These are phyloP conservation scores for Meloe dianella DNA, from an alignment of 2,888 invertebrate species.

Conservation along the genomic window DNA sequence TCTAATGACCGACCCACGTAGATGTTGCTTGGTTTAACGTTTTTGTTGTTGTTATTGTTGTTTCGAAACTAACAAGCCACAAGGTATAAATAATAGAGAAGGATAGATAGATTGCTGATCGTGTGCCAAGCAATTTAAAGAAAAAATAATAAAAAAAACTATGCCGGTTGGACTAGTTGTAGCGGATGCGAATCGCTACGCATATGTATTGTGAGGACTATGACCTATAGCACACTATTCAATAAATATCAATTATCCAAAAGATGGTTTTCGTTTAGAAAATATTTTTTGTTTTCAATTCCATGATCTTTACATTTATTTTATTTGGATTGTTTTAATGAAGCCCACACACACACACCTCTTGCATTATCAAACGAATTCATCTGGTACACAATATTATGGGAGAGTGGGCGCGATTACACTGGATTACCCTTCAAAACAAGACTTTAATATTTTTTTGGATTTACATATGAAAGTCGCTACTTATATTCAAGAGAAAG, in stretches of 20 bases:
- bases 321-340: background rate
- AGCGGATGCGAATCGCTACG: constrained; percentile 22
- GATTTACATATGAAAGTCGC: background rate
- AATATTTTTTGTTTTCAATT: background rate
- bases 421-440: background rate
- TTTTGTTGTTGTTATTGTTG: constrained; percentile 11
- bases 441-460: background rate
- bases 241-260: constrained; percentile 18
- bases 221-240: constrained; percentile 5
- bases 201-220: constrained; percentile 11
- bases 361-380: background rate
- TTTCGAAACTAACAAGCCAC: background rate
- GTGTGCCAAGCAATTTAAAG: constrained; percentile 12
- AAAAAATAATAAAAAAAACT: constrained; percentile 12
- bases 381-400: constrained; percentile 2
- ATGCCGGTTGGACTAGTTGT: constrained; percentile 11
- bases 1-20: constrained; percentile 47
- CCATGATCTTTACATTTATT: background rate
- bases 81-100: background rate
- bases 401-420: background rate
- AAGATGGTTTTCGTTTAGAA: background rate
- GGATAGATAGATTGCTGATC: constrained; percentile 25
- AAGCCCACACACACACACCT: constrained; percentile 2
- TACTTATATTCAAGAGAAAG: background rate
- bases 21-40: constrained; percentile 21